Conservation (phyloP, 2,113 vertebrate species). For the Strix uralensis region DNA sequence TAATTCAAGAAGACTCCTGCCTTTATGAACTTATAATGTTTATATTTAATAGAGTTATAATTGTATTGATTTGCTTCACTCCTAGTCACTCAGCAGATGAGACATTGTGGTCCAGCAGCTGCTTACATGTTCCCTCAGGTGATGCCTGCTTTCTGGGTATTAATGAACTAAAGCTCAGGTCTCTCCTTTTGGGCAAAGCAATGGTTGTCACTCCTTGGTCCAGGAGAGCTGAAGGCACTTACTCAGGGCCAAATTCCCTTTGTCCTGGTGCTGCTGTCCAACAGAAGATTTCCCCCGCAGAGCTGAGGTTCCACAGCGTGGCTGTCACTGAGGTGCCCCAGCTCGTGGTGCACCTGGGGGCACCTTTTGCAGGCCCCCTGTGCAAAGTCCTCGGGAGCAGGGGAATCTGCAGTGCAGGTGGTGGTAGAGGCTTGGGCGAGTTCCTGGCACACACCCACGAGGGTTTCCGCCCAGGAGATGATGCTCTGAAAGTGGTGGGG, state of each 20-base stretch:
- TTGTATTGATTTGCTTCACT: neutral
- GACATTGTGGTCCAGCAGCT: neutral
- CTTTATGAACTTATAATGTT: neutral
- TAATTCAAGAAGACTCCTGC: neutral
- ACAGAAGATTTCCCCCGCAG: neutral
- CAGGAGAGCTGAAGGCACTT: neutral
- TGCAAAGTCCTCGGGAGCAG: neutral
- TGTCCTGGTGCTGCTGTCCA: neutral
- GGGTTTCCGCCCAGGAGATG: neutral
- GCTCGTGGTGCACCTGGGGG: accelerated
- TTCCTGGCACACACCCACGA: neutral
- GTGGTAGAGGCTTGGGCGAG: neutral
- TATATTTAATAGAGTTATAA: neutral
- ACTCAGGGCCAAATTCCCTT: neutral
- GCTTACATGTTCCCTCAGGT: accelerated
- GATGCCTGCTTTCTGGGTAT: neutral
- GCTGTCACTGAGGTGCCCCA: neutral
- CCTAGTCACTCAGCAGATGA: neutral
- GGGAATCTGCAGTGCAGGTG: neutral
- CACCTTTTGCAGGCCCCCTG: neutral
- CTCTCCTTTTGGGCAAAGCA: neutral
- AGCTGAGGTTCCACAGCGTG: accelerated
- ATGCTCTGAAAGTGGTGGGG: neutral
- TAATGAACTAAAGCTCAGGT: neutral
- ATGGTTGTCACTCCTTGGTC: neutral